Conservation (phyloP, 2,888 invertebrate species). For the Furcula furcula region DNA sequence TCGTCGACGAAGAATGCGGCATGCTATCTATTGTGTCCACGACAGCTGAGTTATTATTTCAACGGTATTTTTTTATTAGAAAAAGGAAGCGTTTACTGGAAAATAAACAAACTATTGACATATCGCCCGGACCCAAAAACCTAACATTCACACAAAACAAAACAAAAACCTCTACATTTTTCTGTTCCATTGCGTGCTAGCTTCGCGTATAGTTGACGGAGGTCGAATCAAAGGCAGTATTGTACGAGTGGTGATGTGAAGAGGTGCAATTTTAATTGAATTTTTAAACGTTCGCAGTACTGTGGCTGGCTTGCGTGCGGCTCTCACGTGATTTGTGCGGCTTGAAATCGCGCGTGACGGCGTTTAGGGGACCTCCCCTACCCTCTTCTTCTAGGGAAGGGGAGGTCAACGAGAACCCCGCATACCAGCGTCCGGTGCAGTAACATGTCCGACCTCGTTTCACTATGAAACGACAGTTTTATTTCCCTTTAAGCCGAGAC, state of each 20-base stretch:
- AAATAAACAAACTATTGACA: slow-evolving; percentile 76
- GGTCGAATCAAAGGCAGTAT: slow-evolving; percentile 10
- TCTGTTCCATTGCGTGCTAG: slow-evolving; percentile 26
- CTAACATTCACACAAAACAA: background rate
- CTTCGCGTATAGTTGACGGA: accelerated
- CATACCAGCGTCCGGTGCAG: slow-evolving; percentile 68
- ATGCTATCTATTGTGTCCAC: slow-evolving; percentile 60
- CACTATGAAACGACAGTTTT: slow-evolving; percentile 72
- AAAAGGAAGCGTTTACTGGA: slow-evolving; percentile 62
- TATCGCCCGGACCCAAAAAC: slow-evolving; percentile 39
- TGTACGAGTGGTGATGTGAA: slow-evolving; percentile 18
- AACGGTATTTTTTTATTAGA: slow-evolving; percentile 66
- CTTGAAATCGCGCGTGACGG: slow-evolving; percentile 73
- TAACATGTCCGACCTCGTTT: slow-evolving; percentile 73
- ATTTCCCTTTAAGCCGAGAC: slow-evolving; percentile 57
- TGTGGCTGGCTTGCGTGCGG: slow-evolving; percentile 56
- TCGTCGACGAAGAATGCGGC: slow-evolving; percentile 54
- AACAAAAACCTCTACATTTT: background rate
- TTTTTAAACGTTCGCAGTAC: slow-evolving; percentile 38
- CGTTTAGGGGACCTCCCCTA: slow-evolving; percentile 59
- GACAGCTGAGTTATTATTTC: slow-evolving; percentile 65
- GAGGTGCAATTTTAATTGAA: slow-evolving; percentile 28
- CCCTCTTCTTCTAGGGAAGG: slow-evolving; percentile 35
- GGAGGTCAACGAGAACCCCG: slow-evolving; percentile 58
- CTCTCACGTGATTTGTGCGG: slow-evolving; percentile 75